Evolutionary conservation across 1,140 invertebrate genomes (phyloP).

Genomic region (Drosophila murphyi): DNA sequence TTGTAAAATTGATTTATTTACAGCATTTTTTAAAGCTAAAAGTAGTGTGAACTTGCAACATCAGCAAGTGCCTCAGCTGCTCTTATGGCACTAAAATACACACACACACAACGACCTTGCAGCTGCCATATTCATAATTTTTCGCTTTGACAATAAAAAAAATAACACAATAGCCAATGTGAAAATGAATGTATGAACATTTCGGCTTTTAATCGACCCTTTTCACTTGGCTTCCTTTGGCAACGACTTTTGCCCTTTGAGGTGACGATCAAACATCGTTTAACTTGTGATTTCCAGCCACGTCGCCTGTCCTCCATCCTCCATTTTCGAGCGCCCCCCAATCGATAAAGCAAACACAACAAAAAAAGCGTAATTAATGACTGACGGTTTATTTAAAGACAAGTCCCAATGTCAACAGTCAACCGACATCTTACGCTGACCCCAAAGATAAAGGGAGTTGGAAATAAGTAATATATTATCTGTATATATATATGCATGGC

Average conservation of each 20-base stretch:
- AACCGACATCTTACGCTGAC: too few species aligned
- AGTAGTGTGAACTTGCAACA: too few species aligned
- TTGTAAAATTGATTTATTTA: too few species aligned
- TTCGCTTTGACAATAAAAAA: conserved; percentile 73
- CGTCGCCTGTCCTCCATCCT: background rate
- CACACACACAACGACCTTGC: conserved; percentile 33
- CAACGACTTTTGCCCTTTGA: background rate
- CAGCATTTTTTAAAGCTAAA: too few species aligned
- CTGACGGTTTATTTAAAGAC: background rate
- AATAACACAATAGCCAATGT: conserved; percentile 61
- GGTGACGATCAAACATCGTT: conserved; percentile 69
- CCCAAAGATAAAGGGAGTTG: too few species aligned
- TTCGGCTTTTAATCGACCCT: background rate
- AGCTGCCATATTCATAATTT: conserved; percentile 74
- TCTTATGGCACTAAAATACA: background rate
- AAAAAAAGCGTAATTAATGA: conserved; percentile 17
- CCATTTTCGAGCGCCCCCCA: background rate
- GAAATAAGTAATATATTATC: too few species aligned
- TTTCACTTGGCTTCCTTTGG: background rate
- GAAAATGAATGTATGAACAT: conserved; percentile 4
- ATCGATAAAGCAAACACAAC: conserved; percentile 37
- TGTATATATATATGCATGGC: too few species aligned
- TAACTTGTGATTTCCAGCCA: conserved; percentile 57
- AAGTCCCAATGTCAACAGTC: too few species aligned
- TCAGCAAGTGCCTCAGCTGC: background rate